Evolutionary conservation across 2,888 invertebrate species (phyloP).

Genomic region (Tetramorium bicarinatum): DNA sequence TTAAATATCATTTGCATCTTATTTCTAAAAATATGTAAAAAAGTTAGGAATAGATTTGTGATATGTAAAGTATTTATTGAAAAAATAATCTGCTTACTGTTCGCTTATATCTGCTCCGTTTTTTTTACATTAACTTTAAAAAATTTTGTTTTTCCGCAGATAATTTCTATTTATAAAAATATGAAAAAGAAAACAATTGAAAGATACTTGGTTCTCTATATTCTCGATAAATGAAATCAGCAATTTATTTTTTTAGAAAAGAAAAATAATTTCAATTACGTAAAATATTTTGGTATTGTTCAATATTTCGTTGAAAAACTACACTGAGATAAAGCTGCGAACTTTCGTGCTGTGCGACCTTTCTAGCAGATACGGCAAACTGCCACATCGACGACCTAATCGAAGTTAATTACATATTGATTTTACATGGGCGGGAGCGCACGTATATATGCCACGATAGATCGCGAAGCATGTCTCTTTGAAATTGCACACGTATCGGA

Average conservation of each 20-base stretch:
- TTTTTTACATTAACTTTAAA: slow-evolving; percentile 8
- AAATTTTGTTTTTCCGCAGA: background rate
- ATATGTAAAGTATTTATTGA: background rate
- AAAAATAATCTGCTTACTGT: background rate
- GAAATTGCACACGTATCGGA: slow-evolving; percentile 23
- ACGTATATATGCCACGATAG: slow-evolving; percentile 17
- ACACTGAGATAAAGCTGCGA: background rate
- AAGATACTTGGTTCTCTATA: background rate
- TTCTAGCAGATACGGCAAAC: slow-evolving; percentile 32
- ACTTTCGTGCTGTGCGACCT: slow-evolving; percentile 23
- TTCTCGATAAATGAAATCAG: background rate
- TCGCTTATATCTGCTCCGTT: background rate
- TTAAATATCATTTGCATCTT: background rate
- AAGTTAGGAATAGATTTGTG: background rate
- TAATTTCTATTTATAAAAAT: background rate
- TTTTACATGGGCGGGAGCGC: slow-evolving; percentile 28
- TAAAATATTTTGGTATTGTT: slow-evolving; percentile 14
- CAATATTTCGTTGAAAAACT: slow-evolving; percentile 28
- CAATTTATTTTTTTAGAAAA: background rate
- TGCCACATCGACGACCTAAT: slow-evolving; percentile 46
- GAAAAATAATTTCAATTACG: background rate
- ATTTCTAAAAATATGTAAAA: background rate
- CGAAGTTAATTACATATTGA: slow-evolving; percentile 57
- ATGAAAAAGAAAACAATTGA: background rate
- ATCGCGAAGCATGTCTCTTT: slow-evolving; percentile 23